phyloP scores from a whole-genome alignment of 2,888 invertebrate genomes.

The Aspidapion aeneum region DNA sequence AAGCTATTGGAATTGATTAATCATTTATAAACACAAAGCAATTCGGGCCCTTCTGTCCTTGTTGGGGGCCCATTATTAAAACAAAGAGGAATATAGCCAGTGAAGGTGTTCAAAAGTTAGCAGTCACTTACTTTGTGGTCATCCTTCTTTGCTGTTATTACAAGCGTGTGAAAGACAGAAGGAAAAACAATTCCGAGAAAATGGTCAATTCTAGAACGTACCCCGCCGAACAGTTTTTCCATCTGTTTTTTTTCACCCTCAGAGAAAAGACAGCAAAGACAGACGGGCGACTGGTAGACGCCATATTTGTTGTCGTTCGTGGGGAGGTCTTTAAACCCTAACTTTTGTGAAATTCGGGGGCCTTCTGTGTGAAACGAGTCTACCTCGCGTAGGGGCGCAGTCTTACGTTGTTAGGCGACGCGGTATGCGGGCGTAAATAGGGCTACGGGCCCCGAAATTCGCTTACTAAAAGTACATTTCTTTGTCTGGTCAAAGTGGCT shows the following conservation, averaged over 20 bases:
- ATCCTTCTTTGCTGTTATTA: too few species aligned
- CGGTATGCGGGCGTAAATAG: slow-evolving; percentile 36
- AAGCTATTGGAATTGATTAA: too few species aligned
- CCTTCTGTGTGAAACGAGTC: slow-evolving; percentile 39
- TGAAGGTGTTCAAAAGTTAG: too few species aligned
- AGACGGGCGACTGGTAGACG: slow-evolving; percentile 41
- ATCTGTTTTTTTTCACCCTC: neutral
- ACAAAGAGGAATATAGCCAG: too few species aligned
- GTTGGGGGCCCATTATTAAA: too few species aligned
- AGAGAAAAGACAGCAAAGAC: too few species aligned
- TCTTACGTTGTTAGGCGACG: slow-evolving; percentile 19
- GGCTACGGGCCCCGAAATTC: slow-evolving; percentile 21
- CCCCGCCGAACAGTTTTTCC: neutral
- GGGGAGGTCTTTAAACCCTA: slow-evolving; percentile 52
- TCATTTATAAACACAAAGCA: too few species aligned
- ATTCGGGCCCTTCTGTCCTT: too few species aligned
- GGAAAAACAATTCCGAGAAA: neutral
- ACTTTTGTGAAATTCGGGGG: slow-evolving; percentile 35
- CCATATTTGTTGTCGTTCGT: slow-evolving; percentile 80
- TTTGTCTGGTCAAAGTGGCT: slow-evolving; percentile 58
- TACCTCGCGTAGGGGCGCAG: slow-evolving; percentile 24
- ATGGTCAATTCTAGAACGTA: neutral
- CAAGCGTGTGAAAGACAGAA: too few species aligned
- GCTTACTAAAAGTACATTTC: slow-evolving; percentile 30
- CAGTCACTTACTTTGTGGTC: too few species aligned